A percentile compares a stretch with the other conserved stretches of the same genome.
Evolutionary conservation across 2,888 invertebrate genomes (phyloP).

Genomic region (Tridacna crocea): DNA sequence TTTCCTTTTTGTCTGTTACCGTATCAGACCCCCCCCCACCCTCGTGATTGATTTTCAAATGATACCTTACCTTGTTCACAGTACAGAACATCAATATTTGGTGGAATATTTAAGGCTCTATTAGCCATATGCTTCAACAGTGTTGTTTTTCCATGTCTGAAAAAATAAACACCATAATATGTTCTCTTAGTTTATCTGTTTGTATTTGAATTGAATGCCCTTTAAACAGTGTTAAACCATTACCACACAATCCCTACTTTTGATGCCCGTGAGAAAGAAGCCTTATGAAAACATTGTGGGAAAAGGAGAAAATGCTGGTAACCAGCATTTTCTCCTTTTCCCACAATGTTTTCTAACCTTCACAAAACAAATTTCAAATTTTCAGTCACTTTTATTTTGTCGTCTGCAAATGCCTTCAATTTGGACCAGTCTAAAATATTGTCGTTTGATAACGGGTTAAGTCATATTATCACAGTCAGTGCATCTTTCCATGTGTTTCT

Average conservation of each 20-base stretch:
- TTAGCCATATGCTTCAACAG: slow-evolving; percentile 95
- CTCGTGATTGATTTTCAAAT: no score
- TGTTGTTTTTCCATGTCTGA: slow-evolving; percentile 98
- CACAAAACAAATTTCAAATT: background rate
- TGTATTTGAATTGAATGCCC: no score
- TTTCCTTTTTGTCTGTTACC: no score
- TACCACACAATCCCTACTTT: background rate
- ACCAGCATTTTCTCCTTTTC: background rate
- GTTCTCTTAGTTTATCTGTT: background rate
- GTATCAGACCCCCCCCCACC: no score
- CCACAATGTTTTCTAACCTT: background rate
- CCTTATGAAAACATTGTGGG: no score
- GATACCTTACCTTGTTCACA: slow-evolving; percentile 91
- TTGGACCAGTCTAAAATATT: background rate
- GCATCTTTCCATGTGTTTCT: no score
- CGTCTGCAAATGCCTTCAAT: background rate
- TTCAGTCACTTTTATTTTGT: no score
- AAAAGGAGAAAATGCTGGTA: background rate
- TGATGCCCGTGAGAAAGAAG: background rate
- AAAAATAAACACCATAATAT: slow-evolving; percentile 54
- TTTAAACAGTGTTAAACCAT: background rate
- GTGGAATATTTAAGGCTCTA: slow-evolving; percentile 96
- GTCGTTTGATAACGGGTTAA: background rate
- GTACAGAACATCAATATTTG: slow-evolving; percentile 96
- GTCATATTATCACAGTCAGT: no score